Evolutionary conservation across 2,888 invertebrate genomes (phyloP).

Genomic region (Malachius bipustulatus): DNA sequence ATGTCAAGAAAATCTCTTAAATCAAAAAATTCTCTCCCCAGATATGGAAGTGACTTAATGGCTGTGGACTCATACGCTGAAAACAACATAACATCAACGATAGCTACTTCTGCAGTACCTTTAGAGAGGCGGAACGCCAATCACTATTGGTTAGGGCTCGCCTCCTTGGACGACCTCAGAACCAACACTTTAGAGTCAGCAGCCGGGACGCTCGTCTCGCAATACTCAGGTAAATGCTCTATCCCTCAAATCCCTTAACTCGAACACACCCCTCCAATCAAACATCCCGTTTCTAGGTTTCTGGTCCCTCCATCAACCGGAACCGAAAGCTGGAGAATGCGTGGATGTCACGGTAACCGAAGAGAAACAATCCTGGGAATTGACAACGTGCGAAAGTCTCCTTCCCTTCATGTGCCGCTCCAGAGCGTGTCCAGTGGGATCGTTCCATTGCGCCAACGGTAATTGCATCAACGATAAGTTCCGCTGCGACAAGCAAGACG

Average conservation of each 20-base stretch:
- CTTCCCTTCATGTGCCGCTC: constrained; percentile 90
- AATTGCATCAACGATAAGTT: constrained; percentile 83
- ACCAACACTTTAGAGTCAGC: constrained; percentile 93
- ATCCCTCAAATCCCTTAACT: not conserved
- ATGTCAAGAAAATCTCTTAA: too few species aligned
- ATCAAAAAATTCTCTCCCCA: constrained; percentile 43
- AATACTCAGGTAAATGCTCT: constrained; percentile 64
- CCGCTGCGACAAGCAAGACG: constrained; percentile 85
- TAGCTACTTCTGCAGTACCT: constrained; percentile 54
- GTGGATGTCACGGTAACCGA: constrained; percentile 64
- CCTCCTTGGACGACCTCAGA: constrained; percentile 80
- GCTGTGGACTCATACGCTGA: constrained; percentile 82
- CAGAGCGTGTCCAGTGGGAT: constrained; percentile 79
- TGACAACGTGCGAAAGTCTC: constrained; percentile 88
- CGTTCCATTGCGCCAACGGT: constrained; percentile 88
- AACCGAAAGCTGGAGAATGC: constrained; percentile 80
- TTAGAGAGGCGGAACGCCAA: constrained; percentile 53
- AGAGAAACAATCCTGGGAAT: constrained; percentile 80
- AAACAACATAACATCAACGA: constrained; percentile 78
- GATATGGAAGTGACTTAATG: constrained; percentile 91
- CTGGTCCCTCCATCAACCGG: constrained; percentile 85
- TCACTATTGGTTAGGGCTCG: constrained; percentile 84
- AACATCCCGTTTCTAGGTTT: constrained; percentile 46
- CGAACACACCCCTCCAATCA: not conserved
- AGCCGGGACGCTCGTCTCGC: constrained; percentile 78